phyloP scores from a whole-genome alignment of 2,797 vertebrate genomes.

The Mallotus villosus region DNA sequence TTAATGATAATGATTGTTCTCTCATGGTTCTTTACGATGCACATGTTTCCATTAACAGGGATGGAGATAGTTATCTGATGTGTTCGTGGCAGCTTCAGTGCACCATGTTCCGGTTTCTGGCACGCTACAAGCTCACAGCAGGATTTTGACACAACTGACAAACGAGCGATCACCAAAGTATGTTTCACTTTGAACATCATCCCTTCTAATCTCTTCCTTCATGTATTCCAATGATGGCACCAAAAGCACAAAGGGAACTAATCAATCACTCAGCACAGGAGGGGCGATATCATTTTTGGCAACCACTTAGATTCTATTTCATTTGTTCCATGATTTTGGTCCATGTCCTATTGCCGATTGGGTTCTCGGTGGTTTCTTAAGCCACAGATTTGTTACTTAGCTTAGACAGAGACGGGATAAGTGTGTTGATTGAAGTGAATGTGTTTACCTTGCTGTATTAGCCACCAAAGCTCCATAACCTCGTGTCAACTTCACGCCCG shows the following conservation, averaged over 20 bases:
- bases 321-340: not conserved
- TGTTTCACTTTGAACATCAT: constrained; percentile 30
- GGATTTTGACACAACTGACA: constrained; percentile 39
- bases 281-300: constrained; percentile 20
- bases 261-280: constrained; percentile 36
- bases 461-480: not conserved
- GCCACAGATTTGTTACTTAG: not conserved
- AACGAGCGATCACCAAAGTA: constrained; percentile 32
- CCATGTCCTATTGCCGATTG: not conserved
- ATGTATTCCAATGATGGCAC: not conserved
- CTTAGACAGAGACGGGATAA: not conserved
- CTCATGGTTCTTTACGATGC: constrained; percentile 66
- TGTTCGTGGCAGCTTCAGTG: constrained; percentile 23
- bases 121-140: constrained; percentile 22
- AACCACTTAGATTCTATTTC: not conserved
- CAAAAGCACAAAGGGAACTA: constrained; percentile 30
- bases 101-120: constrained; percentile 25
- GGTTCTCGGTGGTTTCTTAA: not conserved
- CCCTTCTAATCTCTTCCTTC: not conserved
- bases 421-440: not conserved
- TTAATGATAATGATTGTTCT: constrained; percentile 72
- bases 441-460: not conserved
- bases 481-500: constrained; percentile 28
- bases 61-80: constrained; percentile 48
- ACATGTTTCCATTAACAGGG: constrained; percentile 60